Conservation (phyloP, 2,113 vertebrate species). For the Papio anubis region DNA sequence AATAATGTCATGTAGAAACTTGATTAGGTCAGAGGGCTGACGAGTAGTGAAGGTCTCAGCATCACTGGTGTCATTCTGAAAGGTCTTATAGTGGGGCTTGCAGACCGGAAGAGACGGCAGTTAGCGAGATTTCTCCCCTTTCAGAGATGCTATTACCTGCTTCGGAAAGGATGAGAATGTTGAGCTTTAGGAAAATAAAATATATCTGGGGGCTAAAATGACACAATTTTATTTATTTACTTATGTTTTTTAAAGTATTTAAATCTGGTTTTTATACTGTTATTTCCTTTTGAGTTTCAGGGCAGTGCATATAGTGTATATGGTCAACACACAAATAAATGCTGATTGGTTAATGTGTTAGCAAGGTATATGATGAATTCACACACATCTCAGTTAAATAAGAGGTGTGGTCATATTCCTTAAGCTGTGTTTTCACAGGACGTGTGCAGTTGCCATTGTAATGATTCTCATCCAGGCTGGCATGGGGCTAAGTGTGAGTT, state of each 20-base stretch:
- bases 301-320: not conserved
- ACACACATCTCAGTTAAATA: not conserved
- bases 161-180: not conserved
- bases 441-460: not conserved
- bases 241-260: not conserved
- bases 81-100: not conserved
- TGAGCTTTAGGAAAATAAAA: not conserved
- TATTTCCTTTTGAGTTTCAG: not conserved
- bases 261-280: not conserved
- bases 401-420: not conserved
- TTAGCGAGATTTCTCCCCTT: rapidly evolving
- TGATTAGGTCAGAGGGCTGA: not conserved
- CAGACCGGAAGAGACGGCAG: not conserved
- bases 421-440: not conserved
- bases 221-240: not conserved
- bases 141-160: not conserved
- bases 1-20: not conserved
- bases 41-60: rapidly evolving
- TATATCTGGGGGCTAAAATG: not conserved
- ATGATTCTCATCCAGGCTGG: not conserved
- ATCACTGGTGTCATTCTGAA: not conserved
- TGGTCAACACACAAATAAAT: not conserved
- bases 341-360: not conserved
- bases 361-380: not conserved
- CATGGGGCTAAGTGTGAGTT: not conserved